Evolutionary conservation across 2,888 invertebrate genomes (phyloP).

Genomic region (Sminthurides aquaticus): DNA sequence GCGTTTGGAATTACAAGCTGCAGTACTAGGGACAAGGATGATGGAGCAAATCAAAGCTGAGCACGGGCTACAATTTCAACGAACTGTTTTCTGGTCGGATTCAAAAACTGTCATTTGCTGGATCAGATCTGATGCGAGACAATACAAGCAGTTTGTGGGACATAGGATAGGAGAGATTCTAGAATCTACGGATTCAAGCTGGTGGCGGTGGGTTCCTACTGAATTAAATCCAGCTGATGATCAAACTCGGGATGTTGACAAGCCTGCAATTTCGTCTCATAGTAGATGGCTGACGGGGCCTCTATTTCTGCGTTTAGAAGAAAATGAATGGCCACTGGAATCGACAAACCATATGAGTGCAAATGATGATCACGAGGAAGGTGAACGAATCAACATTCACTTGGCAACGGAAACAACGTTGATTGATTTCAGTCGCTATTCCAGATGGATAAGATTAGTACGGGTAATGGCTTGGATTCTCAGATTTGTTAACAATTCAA

Average conservation of each 20-base stretch:
- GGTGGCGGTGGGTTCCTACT: slow-evolving; percentile 32
- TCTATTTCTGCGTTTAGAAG: too few species aligned
- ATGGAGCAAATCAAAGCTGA: slow-evolving; percentile 3
- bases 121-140: slow-evolving; percentile 20
- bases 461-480: too few species aligned
- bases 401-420: too few species aligned
- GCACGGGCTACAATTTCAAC: slow-evolving; percentile 5
- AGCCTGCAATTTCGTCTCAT: not conserved
- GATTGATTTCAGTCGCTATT: too few species aligned
- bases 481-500: too few species aligned
- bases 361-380: too few species aligned
- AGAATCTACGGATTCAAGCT: slow-evolving; percentile 11
- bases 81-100: slow-evolving; percentile 28
- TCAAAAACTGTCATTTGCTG: slow-evolving; percentile 28
- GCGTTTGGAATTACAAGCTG: slow-evolving; percentile 24
- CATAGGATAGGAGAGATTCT: slow-evolving; percentile 32
- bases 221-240: slow-evolving; percentile 30
- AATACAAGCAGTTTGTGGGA: slow-evolving; percentile 28
- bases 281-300: slow-evolving; percentile 33
- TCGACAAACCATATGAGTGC: too few species aligned
- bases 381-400: too few species aligned
- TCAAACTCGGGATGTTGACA: slow-evolving; percentile 18
- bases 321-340: too few species aligned
- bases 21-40: slow-evolving; percentile 13
- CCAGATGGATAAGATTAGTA: too few species aligned